phyloP scores from a whole-genome alignment of 2,888 invertebrate genomes.

The Chrysolina oricalcia region DNA sequence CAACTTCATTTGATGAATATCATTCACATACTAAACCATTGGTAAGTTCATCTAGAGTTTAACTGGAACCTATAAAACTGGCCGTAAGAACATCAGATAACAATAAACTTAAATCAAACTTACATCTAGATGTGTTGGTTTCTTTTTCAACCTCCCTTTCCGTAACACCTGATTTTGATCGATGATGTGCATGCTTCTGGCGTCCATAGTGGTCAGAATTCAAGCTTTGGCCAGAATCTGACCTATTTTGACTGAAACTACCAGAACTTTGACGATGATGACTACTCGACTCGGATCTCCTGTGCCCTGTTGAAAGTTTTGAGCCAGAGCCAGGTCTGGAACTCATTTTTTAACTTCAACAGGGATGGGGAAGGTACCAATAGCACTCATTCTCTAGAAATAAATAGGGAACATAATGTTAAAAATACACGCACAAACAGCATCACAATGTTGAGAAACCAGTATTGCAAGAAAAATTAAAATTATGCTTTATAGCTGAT shows the following conservation, averaged over 20 bases:
- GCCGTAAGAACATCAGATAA: background rate
- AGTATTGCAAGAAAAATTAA: too few relatives aligned
- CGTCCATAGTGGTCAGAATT: conserved; percentile 63
- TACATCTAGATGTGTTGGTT: conserved; percentile 65
- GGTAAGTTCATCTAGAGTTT: too few relatives aligned
- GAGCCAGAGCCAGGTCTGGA: conserved; percentile 63
- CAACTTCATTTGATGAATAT: too few relatives aligned
- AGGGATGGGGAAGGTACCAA: conserved; percentile 8
- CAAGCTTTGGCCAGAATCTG: conserved; percentile 69
- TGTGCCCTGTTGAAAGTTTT: conserved; percentile 62
- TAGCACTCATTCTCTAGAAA: conserved; percentile 40
- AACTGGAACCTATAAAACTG: too few relatives aligned
- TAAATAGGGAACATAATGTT: background rate
- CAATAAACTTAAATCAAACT: conserved; percentile 42
- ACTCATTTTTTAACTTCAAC: conserved; percentile 58
- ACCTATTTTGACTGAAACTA: conserved; percentile 62
- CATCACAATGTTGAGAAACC: too few relatives aligned
- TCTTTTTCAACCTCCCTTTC: conserved; percentile 61
- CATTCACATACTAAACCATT: too few relatives aligned
- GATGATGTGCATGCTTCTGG: conserved; percentile 65
- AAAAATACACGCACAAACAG: too few relatives aligned
- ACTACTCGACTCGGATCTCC: conserved; percentile 66
- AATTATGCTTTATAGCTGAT: too few relatives aligned
- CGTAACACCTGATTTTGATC: conserved; percentile 68
- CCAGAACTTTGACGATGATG: conserved; percentile 65